Evolutionary conservation across 2,888 invertebrate species (phyloP), one percentile per base, ranked within the genome.

Genomic region (Melinaea menophilus): DNA sequence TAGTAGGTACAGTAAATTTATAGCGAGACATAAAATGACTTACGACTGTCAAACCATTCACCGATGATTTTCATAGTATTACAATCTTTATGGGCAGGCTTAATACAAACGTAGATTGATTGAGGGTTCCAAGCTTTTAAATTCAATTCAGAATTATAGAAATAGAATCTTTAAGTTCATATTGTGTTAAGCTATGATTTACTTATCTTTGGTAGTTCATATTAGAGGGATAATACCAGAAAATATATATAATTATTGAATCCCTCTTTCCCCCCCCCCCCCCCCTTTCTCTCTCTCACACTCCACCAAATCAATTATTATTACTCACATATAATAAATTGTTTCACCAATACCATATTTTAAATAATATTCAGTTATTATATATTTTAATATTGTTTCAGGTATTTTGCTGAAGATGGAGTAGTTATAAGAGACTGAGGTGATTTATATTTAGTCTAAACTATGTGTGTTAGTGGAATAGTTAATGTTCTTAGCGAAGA

Each of bases 341-440:
- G 9, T 41, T 41, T 41, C 9, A 41, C 3, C 3, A 2, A 41
- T n/a, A n/a, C 0, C 3, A 9, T 9, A 41, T 37, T 4, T 2
- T 2, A 37, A 5, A 5, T 37, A 37, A 37, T 37, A n/a, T 57
- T 47, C 58, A 62, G 58, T 12, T 47, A 45, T 57, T 33, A 60
- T 69, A 74, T 67, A 71, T 85, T 81, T 81, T 79, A 70, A 61
- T 84, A 85, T 73, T 82, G 73, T 69, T 65, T 68, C 73, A 55
- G 63, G 58, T 59, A 68, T 62, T 71, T 70, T 65, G 59, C 60
- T 64, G 77, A 82, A 84, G 69, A 76, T 83, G 79, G 76, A 79
- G 78, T 83, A 85, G 80, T 79, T 79, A 66, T 84, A 82, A 81
- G 78, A 68, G 79, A 79, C 75, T 72, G 76, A 84, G 84, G 80